phyloP scores from a whole-genome alignment of 2,888 invertebrate species.

The Xestia xanthographa region DNA sequence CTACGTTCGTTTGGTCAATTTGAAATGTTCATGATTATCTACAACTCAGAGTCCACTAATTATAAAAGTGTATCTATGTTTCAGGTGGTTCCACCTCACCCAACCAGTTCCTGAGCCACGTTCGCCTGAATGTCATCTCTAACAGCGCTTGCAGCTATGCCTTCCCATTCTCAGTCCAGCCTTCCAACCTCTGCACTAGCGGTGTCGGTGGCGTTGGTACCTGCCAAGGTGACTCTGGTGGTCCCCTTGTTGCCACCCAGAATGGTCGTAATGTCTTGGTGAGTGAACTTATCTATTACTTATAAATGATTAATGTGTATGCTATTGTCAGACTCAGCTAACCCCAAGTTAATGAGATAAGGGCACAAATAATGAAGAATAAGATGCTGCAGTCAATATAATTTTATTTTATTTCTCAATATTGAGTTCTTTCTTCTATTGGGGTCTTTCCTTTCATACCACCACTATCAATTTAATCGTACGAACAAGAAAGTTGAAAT shows the following conservation, averaged over 20 bases:
- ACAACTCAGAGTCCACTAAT: too few species aligned
- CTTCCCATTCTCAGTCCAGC: constrained; percentile 69
- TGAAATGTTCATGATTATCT: too few species aligned
- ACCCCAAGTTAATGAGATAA: too few species aligned
- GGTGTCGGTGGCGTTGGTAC: constrained; percentile 70
- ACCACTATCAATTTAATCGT: too few species aligned
- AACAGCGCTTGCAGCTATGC: constrained; percentile 68
- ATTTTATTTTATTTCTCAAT: too few species aligned
- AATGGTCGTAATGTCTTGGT: constrained; percentile 69
- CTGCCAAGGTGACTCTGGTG: constrained; percentile 79
- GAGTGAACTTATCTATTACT: constrained; percentile 25
- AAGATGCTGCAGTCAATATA: too few species aligned
- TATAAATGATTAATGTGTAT: not conserved
- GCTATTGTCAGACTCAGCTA: too few species aligned
- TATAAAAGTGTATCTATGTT: not conserved
- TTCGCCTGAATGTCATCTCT: constrained; percentile 69
- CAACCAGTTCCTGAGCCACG: constrained; percentile 69
- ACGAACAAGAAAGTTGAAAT: not conserved
- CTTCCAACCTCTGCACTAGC: constrained; percentile 76
- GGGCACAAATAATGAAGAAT: too few species aligned
- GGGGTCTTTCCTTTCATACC: too few species aligned
- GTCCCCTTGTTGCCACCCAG: constrained; percentile 71
- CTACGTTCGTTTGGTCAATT: too few species aligned
- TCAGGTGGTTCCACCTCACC: constrained; percentile 58
- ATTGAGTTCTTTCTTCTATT: too few species aligned